Evolutionary conservation across 2,113 vertebrate genomes (phyloP).

Genomic region (Dipodomys stephensi): DNA sequence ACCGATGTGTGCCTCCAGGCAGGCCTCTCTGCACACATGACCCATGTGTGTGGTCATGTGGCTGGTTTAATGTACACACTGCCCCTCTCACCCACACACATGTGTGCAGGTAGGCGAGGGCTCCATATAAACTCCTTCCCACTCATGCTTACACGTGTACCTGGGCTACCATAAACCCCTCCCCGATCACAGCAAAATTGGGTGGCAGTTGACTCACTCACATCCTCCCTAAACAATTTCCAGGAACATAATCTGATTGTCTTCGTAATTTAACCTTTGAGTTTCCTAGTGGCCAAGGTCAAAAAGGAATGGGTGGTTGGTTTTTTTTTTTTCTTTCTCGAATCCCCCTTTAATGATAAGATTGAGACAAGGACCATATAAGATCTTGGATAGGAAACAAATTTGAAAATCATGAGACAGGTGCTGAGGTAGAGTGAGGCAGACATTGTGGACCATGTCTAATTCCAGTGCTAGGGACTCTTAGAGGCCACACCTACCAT

Average conservation of each 20-base stretch:
- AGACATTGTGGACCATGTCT: rapidly evolving
- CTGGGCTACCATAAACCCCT: not conserved
- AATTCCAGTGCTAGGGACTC: not conserved
- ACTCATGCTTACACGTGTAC: rapidly evolving
- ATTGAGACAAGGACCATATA: not conserved
- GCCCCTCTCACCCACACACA: no score
- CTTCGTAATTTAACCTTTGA: not conserved
- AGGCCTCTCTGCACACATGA: not conserved
- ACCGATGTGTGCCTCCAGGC: not conserved
- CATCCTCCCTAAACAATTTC: not conserved
- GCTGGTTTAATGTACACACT: not conserved
- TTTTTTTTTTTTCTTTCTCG: not conserved
- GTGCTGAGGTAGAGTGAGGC: not conserved
- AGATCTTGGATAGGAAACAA: no score
- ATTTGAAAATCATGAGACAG: not conserved
- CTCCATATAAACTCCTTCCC: rapidly evolving
- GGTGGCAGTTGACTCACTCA: not conserved
- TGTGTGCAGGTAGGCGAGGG: rapidly evolving
- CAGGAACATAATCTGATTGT: not conserved
- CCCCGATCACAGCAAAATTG: not conserved
- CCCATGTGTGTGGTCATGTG: rapidly evolving
- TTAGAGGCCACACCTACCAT: rapidly evolving
- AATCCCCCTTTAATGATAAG: not conserved
- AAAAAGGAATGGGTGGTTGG: not conserved
- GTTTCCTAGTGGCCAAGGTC: constrained; percentile 9